Evolutionary conservation across 2,888 invertebrate species (phyloP).

Genomic region (Pristionchus fissidentatus): DNA sequence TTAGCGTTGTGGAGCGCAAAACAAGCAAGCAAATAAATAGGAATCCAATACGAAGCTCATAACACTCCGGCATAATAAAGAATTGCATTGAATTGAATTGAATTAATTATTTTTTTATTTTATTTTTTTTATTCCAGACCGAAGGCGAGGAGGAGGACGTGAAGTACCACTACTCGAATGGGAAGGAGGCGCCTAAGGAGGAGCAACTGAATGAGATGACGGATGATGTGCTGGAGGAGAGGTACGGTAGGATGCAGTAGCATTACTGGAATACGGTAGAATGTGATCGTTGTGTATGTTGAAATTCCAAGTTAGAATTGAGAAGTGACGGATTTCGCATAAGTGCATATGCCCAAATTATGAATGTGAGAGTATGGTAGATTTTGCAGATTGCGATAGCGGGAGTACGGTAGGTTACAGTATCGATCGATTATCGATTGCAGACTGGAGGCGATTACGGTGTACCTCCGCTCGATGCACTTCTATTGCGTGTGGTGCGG

Average conservation of each 20-base stretch:
- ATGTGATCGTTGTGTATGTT: neutral
- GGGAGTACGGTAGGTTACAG: neutral
- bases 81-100: no score
- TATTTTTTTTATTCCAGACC: neutral
- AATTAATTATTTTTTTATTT: neutral
- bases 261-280: neutral
- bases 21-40: no score
- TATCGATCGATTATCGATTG: neutral
- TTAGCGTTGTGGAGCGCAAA: no score
- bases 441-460: slow-evolving; percentile 60
- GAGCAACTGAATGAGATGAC: slow-evolving; percentile 56
- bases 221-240: slow-evolving; percentile 55
- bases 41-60: neutral
- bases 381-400: neutral
- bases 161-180: slow-evolving; percentile 64
- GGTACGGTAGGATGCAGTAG: slow-evolving; percentile 47
- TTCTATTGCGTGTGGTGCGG: slow-evolving; percentile 73
- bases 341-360: no score
- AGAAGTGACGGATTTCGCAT: no score
- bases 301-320: no score
- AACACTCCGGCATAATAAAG: no score
- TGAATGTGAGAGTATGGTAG: neutral
- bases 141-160: slow-evolving; percentile 17
- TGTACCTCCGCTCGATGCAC: slow-evolving; percentile 63
- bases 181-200: slow-evolving; percentile 60